Conservation (phyloP, 2,888 invertebrate species). For the Acrobasis consociella region DNA sequence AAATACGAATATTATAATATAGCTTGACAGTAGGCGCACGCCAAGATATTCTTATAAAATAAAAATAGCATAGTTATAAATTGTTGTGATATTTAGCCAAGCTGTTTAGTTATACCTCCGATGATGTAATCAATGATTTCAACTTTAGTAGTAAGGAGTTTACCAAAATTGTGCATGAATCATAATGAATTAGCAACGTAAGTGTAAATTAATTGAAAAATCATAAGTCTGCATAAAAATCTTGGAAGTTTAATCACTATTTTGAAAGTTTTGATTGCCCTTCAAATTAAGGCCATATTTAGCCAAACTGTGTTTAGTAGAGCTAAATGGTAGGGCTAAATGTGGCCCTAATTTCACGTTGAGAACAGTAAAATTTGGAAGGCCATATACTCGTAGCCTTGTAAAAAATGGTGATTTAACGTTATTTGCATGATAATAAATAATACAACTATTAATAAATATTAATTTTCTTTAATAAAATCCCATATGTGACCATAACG, state of each 20-base stretch:
- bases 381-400: not conserved
- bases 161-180: not conserved
- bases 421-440: conserved; percentile 30
- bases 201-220: not conserved
- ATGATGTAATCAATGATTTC: no score
- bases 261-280: not conserved
- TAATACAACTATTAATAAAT: not conserved
- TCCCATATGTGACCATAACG: not conserved
- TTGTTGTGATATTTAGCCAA: no score
- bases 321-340: no score
- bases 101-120: no score
- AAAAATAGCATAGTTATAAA: no score
- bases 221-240: not conserved
- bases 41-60: no score
- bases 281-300: no score
- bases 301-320: no score
- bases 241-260: conserved; percentile 4
- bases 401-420: conserved; percentile 19
- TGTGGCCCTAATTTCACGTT: no score
- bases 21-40: no score
- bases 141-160: not conserved
- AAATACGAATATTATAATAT: no score
- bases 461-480: not conserved
- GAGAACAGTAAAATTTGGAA: not conserved
- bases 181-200: not conserved